A percentile compares a stretch with the other conserved stretches of the same genome.
phyloP scores from a whole-genome alignment of 2,797 vertebrate species.

The Leptodactylus fallax region DNA sequence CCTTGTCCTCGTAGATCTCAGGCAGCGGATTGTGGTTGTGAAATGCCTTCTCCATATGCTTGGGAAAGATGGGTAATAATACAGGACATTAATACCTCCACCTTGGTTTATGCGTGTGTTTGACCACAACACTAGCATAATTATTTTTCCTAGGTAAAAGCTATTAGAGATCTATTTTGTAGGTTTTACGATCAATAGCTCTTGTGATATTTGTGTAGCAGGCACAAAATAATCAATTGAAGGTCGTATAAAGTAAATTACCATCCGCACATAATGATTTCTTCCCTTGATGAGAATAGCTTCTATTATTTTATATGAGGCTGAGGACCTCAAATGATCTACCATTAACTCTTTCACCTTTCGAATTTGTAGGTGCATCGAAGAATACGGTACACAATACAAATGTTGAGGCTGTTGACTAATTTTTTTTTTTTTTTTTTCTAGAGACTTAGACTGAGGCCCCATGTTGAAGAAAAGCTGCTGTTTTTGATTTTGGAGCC shows the following conservation, averaged over 20 bases:
- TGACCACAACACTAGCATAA: conserved; percentile 83
- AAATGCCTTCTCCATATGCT: conserved; percentile 74
- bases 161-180: conserved; percentile 89
- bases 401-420: background rate
- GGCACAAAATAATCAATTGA: conserved; percentile 87
- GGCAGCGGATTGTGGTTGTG: conserved; percentile 66
- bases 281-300: conserved; percentile 84
- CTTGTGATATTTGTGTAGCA: conserved; percentile 90
- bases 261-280: conserved; percentile 87
- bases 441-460: background rate
- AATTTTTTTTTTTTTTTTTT: background rate
- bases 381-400: background rate
- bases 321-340: conserved; percentile 68
- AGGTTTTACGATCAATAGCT: conserved; percentile 90
- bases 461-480: too few species aligned
- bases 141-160: conserved; percentile 85
- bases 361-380: conserved; percentile 32
- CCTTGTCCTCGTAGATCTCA: conserved; percentile 71
- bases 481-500: too few species aligned
- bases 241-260: conserved; percentile 92
- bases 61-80: conserved; percentile 85
- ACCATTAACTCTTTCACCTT: conserved; percentile 59
- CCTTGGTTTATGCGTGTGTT: conserved; percentile 82
- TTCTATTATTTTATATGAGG: conserved; percentile 88
- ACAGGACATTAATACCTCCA: conserved; percentile 83